Evolutionary conservation across 2,888 invertebrate genomes (phyloP).

Genomic region (Chrysodeixis includens): DNA sequence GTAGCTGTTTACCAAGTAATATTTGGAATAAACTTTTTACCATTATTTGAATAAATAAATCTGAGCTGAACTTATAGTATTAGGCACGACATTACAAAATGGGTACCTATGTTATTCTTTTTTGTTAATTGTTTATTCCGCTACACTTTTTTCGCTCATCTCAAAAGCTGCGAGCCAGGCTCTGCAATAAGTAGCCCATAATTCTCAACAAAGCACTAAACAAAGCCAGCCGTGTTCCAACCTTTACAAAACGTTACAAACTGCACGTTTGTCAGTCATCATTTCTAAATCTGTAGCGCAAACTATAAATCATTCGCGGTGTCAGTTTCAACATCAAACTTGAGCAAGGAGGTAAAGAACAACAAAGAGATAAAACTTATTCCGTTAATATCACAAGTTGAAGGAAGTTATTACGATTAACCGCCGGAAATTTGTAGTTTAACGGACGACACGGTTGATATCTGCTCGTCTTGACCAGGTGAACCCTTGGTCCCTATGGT

Average conservation of each 20-base stretch:
- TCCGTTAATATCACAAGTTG: slow-evolving; percentile 11
- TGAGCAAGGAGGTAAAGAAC: background rate
- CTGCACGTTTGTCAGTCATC: background rate
- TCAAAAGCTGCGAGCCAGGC: no score
- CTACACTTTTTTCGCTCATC: no score
- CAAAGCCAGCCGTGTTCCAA: no score
- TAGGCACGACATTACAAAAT: no score
- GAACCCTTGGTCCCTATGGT: slow-evolving; percentile 7
- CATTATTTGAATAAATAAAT: no score
- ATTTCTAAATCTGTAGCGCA: slow-evolving; percentile 4
- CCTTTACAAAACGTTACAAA: background rate
- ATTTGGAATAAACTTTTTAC: no score
- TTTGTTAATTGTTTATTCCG: no score
- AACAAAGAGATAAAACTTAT: slow-evolving; percentile 2
- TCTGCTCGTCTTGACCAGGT: slow-evolving; percentile 47
- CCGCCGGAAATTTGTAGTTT: slow-evolving; percentile 41
- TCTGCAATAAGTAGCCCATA: background rate
- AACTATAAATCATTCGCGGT: slow-evolving; percentile 6
- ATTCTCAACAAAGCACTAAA: background rate
- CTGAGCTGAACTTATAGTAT: no score
- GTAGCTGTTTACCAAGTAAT: no score
- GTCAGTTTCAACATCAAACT: slow-evolving; percentile 2
- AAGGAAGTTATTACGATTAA: slow-evolving; percentile 41
- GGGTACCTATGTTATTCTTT: no score
- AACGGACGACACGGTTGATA: slow-evolving; percentile 46